phyloP scores from a whole-genome alignment of 2,888 invertebrate genomes.

The Dichetophora obliterata region DNA sequence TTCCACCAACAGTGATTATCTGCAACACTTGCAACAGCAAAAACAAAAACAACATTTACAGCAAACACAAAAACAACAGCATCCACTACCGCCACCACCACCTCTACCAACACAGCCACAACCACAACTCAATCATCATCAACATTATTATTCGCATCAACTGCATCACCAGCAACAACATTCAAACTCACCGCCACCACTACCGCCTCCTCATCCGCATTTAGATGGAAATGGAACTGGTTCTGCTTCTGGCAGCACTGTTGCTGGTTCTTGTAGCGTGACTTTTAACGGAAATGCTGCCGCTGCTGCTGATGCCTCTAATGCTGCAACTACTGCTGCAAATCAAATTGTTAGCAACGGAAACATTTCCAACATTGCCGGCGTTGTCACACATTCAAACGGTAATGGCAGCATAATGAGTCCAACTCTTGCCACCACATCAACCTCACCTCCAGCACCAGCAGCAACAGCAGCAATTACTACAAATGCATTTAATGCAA shows the following conservation, averaged over 20 bases:
- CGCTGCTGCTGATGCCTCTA: conserved; percentile 14
- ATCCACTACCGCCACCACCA: background rate
- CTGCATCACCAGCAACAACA: conserved; percentile 41
- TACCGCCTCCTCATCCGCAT: conserved; percentile 31
- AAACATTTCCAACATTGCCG: conserved; percentile 39
- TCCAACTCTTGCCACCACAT: conserved; percentile 30
- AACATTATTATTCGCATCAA: conserved; percentile 35
- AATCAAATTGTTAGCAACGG: conserved; percentile 61
- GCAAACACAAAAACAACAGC: conserved; percentile 20
- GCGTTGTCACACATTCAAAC: conserved; percentile 32
- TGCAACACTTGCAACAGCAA: conserved; percentile 36
- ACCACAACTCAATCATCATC: conserved; percentile 18
- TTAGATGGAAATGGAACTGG: conserved; percentile 34
- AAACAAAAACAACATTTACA: conserved; percentile 25
- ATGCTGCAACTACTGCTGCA: conserved; percentile 58
- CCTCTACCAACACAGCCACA: background rate
- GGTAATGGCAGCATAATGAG: conserved; percentile 44
- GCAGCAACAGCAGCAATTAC: conserved; percentile 22
- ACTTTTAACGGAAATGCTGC: conserved; percentile 39
- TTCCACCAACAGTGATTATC: conserved; percentile 52
- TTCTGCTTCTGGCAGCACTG: conserved; percentile 14
- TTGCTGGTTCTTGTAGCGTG: conserved; percentile 32
- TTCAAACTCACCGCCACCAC: conserved; percentile 29
- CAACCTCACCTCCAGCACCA: conserved; percentile 45
- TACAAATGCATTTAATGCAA: background rate